Evolutionary conservation across 2,888 invertebrate genomes (phyloP), one percentile per base, ranked within the genome.

Genomic region (Coenonympha glycerion): DNA sequence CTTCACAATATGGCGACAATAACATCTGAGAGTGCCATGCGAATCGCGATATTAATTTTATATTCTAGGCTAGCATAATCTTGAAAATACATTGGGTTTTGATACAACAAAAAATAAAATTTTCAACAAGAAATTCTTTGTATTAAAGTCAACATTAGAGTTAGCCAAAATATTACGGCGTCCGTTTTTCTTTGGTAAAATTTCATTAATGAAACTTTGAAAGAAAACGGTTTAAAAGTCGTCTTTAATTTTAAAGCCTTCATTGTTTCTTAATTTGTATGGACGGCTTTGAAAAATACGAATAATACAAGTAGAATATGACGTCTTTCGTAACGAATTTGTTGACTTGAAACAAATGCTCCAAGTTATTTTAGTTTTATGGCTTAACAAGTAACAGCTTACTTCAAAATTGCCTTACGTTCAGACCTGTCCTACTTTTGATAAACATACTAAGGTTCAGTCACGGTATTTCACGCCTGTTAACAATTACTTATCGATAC

Each of bases 401-500:
- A 21, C 37, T 36, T 6, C 13, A 39, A 39, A 6, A 11, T 3
- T 6, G 6, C 3, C 2, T 6, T 16, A 40, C 15, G 13, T 11
- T 28, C 9, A 26, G 40, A 40, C 22, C 26, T 41, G 41, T 11
- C 41, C 41, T 30, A 41, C 18, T 41, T 41, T 28, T 30, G 41
- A 30, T 30, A 41, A 22, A 11, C 19, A 22, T 36, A 36, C 6
- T 26, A 16, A n/a, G 6, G 11, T 26, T 40, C 11, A 18, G 30
- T 30, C 41, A 41, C 30, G 11, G 41, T 30, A n/a, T 40, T 40
- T 40, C 40, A 40, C 26, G 26, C 15, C 26, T 8, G 18, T 26
- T 40, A 28, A 16, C 26, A 9, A 40, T 40, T 41, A 28, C 41
- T 41, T 41, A 41, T 41, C 41, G 19, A 41, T n/a, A n/a, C n/a